Conservation (phyloP, 1,140 invertebrate species). For the Mylabris phalerata region DNA sequence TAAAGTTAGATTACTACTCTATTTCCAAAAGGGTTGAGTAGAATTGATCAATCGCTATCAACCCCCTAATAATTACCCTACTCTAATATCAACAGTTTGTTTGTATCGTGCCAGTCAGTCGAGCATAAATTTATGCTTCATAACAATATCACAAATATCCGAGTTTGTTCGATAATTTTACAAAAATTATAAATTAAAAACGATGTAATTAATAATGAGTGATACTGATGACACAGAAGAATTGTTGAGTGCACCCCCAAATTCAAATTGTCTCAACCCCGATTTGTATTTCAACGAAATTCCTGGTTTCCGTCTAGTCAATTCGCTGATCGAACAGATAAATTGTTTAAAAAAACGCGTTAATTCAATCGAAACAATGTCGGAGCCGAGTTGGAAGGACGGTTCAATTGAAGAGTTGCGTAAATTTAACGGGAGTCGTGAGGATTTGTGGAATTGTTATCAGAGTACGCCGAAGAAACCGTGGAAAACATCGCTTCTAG, state of each 20-base stretch:
- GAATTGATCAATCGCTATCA: too few relatives aligned
- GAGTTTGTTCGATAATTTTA: too few relatives aligned
- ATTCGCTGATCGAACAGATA: slow-evolving; percentile 56
- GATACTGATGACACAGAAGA: slow-evolving; percentile 77
- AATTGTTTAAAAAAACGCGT: slow-evolving; percentile 53
- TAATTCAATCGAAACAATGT: slow-evolving; percentile 42
- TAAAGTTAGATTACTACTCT: too few relatives aligned
- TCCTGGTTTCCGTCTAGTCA: slow-evolving; percentile 35
- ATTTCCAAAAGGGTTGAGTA: too few relatives aligned
- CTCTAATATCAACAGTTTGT: too few relatives aligned
- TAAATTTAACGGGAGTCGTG: slow-evolving; percentile 3
- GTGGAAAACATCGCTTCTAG: too few relatives aligned
- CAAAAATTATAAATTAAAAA: too few relatives aligned
- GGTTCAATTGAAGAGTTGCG: slow-evolving; percentile 20
- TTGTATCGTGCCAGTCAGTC: too few relatives aligned
- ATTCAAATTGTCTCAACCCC: slow-evolving; percentile 49
- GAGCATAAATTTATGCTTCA: too few relatives aligned
- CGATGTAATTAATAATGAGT: slow-evolving; percentile 53
- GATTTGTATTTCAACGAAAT: slow-evolving; percentile 37
- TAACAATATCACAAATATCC: too few relatives aligned
- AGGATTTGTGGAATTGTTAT: neutral
- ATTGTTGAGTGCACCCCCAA: slow-evolving; percentile 66
- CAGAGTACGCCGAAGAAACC: too few relatives aligned
- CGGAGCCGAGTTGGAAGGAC: neutral
- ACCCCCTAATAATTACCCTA: too few relatives aligned